phyloP scores from a whole-genome alignment of 2,888 invertebrate species.

The Strigamia maritima region DNA sequence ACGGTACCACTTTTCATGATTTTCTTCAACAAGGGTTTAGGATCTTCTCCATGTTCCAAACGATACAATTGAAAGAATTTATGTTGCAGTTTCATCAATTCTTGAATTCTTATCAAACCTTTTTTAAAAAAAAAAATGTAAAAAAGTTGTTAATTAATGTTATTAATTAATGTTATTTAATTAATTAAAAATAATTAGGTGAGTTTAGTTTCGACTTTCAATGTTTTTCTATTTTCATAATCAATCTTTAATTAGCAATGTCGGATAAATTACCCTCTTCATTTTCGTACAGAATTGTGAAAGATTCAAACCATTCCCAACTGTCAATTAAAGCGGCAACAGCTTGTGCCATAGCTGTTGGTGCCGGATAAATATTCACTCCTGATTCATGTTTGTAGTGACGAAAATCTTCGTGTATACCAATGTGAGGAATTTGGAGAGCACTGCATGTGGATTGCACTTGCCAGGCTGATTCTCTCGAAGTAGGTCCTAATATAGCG shows the following conservation, averaged over 20 bases:
- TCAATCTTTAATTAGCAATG: too few species aligned
- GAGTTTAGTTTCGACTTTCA: too few species aligned
- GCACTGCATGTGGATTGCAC: constrained; percentile 22
- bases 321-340: constrained; percentile 35
- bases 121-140: neutral
- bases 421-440: constrained; percentile 37
- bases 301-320: constrained; percentile 38
- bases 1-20: constrained; percentile 88
- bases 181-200: too few species aligned
- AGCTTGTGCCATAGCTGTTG: constrained; percentile 27
- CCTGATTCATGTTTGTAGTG: neutral
- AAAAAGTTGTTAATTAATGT: neutral
- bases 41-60: constrained; percentile 36
- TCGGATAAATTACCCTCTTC: constrained; percentile 18
- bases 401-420: constrained; percentile 34
- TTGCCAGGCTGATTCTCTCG: constrained; percentile 27
- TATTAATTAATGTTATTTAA: neutral
- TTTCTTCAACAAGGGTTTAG: constrained; percentile 76
- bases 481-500: constrained; percentile 36
- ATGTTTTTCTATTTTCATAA: too few species aligned
- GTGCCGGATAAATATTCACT: constrained; percentile 36
- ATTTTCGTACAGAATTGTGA: constrained; percentile 38
- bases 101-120: constrained; percentile 66
- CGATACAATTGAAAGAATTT: neutral
- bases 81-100: constrained; percentile 62